Evolutionary conservation across 2,888 invertebrate species (phyloP).

Genomic region (Campoplex nolae): DNA sequence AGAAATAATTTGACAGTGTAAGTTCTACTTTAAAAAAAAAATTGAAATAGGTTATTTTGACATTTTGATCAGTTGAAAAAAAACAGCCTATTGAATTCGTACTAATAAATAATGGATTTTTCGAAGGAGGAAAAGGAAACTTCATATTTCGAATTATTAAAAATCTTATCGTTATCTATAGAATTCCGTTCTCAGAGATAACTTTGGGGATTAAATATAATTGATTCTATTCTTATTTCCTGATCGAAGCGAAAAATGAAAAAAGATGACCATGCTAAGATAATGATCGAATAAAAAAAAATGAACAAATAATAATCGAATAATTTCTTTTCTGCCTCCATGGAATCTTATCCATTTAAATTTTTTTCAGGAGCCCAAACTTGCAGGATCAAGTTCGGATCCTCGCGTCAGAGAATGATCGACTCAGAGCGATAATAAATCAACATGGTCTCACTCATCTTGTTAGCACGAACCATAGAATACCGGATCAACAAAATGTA

Average conservation of each 20-base stretch:
- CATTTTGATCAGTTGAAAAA: not conserved
- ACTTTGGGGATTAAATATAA: no score
- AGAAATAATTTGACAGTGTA: not conserved
- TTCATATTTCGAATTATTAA: not conserved
- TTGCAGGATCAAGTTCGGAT: constrained; percentile 45
- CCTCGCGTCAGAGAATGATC: constrained; percentile 24
- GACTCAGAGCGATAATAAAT: not conserved
- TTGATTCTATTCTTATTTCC: no score
- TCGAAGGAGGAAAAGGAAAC: not conserved
- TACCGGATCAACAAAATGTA: not conserved
- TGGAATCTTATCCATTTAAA: not conserved
- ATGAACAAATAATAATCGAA: no score
- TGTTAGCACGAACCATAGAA: not conserved
- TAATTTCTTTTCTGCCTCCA: not conserved
- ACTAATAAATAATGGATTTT: not conserved
- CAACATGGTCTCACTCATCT: not conserved
- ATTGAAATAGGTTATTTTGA: not conserved
- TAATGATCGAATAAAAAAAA: no score
- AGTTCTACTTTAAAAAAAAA: not conserved
- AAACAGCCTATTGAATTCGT: not conserved
- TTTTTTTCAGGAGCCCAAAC: constrained; percentile 7
- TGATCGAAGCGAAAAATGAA: no score
- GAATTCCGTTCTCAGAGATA: no score
- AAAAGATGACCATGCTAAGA: no score
- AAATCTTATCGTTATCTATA: no score